Conservation (phyloP, 1,140 invertebrate species). For the Brachionus rotundiformis region DNA sequence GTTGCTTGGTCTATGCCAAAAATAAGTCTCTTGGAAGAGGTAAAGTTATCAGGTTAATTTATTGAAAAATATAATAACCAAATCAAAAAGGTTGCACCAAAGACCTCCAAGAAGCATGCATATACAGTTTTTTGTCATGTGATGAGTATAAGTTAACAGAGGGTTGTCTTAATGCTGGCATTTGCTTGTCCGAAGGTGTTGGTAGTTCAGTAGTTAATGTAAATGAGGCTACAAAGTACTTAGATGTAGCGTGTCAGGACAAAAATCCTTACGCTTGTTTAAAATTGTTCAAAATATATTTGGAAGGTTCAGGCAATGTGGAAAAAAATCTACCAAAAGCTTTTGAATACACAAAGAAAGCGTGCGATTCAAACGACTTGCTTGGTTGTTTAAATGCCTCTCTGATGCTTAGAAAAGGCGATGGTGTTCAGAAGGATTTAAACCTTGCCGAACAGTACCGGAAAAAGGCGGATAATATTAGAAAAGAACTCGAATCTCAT, state of each 20-base stretch:
- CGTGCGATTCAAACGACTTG: conserved; percentile 24
- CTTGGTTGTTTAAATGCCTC: conserved; percentile 50
- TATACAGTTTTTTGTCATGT: conserved; percentile 40
- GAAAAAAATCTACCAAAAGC: conserved; percentile 31
- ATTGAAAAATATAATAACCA: not conserved
- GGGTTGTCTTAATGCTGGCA: conserved; percentile 24
- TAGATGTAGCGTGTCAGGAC: conserved; percentile 29
- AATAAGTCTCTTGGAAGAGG: conserved; percentile 34
- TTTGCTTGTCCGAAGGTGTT: conserved; percentile 17
- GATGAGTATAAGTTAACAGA: conserved; percentile 18
- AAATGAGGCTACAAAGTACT: not conserved
- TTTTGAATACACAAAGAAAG: conserved; percentile 24
- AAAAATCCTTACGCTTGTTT: conserved; percentile 40
- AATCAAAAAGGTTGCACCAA: not conserved
- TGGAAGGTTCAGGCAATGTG: conserved; percentile 17
- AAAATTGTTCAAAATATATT: conserved; percentile 48
- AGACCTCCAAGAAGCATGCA: conserved; percentile 19
- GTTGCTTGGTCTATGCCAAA: conserved; percentile 40
- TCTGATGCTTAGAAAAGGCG: conserved; percentile 38
- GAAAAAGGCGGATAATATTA: conserved; percentile 4
- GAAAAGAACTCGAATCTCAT: conserved; percentile 13
- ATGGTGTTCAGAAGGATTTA: conserved; percentile 23
- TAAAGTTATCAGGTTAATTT: not conserved
- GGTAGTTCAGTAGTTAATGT: conserved; percentile 32
- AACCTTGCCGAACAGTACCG: conserved; percentile 39